Percentiles rank a stretch among this genome's conserved stretches.
These are phyloP conservation scores for Tinea semifulvella DNA, from an alignment of 2,888 invertebrate species.

Conservation along the genomic window DNA sequence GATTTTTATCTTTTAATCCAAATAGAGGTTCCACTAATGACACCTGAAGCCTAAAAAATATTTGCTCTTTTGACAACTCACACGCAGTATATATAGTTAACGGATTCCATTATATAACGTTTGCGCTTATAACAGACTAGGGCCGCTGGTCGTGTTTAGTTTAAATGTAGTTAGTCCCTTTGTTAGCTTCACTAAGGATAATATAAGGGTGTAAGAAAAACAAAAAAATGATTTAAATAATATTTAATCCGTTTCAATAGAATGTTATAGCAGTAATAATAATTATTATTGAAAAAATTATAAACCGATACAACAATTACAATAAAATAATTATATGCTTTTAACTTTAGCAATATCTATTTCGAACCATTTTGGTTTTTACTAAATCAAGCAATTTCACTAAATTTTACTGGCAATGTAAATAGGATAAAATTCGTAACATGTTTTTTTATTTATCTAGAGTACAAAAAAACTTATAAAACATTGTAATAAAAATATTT, in stretches of 20 bases:
- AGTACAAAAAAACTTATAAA: slow-evolving; percentile 39
- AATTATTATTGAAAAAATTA: slow-evolving; percentile 13
- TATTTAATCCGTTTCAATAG: slow-evolving; percentile 49
- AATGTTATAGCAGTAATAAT: slow-evolving; percentile 44
- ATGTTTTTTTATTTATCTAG: slow-evolving; percentile 31
- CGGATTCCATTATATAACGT: too few relatives aligned
- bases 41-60: too few relatives aligned
- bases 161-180: too few relatives aligned
- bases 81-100: too few relatives aligned
- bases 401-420: slow-evolving; percentile 11
- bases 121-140: too few relatives aligned
- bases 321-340: slow-evolving; percentile 21
- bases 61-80: too few relatives aligned
- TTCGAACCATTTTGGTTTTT: slow-evolving; percentile 31
- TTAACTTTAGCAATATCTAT: slow-evolving; percentile 14
- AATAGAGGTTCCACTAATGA: too few relatives aligned
- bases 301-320: slow-evolving; percentile 15
- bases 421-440: slow-evolving; percentile 20
- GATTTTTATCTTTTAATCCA: too few relatives aligned
- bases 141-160: too few relatives aligned
- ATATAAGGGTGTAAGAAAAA: too few relatives aligned
- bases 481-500: slow-evolving; percentile 32
- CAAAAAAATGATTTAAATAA: slow-evolving; percentile 51
- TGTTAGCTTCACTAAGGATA: too few relatives aligned
- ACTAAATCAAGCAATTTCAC: slow-evolving; percentile 45